Base-by-base conservation (phyloP, 2,888 invertebrate genomes). In the Bombylius discolor region DNA sequence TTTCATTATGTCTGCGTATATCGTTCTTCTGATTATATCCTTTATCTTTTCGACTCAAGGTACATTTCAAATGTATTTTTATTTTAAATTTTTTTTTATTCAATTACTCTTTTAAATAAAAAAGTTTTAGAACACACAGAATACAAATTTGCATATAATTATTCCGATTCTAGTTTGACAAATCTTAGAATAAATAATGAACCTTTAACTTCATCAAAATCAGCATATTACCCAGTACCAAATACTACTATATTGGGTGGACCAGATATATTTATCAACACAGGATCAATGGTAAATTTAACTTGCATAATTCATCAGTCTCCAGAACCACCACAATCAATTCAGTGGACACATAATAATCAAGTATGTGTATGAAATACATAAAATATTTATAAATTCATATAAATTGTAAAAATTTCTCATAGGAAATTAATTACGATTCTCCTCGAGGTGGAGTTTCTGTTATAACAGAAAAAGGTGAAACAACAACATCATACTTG, bases 311-410 rank as follows among this genome's bases (percentile, higher is more conserved):
- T 92, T 48, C 84, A 82, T 70, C 89, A 91, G 68, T 87, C 89
- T 59, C 91, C 91, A 0, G 91, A 91, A 67, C 90, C 91, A 33
- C 90, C 91, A 0, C 85, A 87, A 36, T 82, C 87, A 57, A 90
- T 92, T 66, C 83, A 84, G 69, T 92, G 92, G 92, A 89, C 89
- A 47, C 92, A 92, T 71, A 87, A 90, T 71, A 83, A 84, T 68
- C 81, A 87, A 82, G 89, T 89, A 74, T 23, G 89, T 89, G 74
- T 23, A 36, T 36, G 4, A 42, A 42, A 1, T 42, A 42, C 39
- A 1, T 36, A 3, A 23, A 23, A 23, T 23, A 23, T 23, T 23
- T 23, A 23, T 23, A 23, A 23, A 23, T 23, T 23, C 23, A 23
- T 2, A 23, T 23, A 23, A 23, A 23, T 23, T 23, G 23, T 23